Percentiles rank a stretch among this genome's conserved stretches.
Evolutionary conservation across 1,140 invertebrate species (phyloP).

Genomic region (Bombus superbus): DNA sequence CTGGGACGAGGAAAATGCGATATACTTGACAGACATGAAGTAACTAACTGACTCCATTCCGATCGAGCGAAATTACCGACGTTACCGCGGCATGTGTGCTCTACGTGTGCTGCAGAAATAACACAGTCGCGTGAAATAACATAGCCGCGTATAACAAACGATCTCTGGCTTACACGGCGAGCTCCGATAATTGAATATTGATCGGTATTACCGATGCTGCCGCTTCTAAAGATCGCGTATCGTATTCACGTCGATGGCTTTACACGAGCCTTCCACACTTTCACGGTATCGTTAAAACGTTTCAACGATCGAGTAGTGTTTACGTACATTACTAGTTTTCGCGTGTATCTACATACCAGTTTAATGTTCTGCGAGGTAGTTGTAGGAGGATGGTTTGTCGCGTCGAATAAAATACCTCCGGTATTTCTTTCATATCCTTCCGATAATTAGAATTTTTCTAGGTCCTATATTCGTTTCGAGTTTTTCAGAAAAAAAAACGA

Average conservation of each 20-base stretch:
- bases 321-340: background rate
- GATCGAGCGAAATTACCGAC: conserved; percentile 17
- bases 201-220: conserved; percentile 17
- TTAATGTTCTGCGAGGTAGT: background rate
- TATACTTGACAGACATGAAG: background rate
- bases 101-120: conserved; percentile 8
- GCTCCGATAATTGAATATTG: conserved; percentile 46
- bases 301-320: background rate
- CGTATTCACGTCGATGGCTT: background rate
- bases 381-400: background rate
- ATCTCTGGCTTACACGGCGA: conserved; percentile 8
- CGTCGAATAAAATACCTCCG: no score
- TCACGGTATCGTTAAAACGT: background rate
- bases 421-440: no score
- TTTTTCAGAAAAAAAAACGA: background rate
- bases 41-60: background rate
- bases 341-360: no score
- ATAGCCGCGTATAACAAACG: conserved; percentile 24
- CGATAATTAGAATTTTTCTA: no score
- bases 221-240: conserved; percentile 1
- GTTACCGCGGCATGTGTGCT: background rate
- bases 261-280: conserved; percentile 5
- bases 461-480: background rate
- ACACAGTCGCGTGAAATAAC: conserved; percentile 32
- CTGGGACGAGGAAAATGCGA: background rate